These are phyloP conservation scores for Suncus etruscus DNA, from an alignment of 2,113 vertebrate species.

Conservation along the genomic window DNA sequence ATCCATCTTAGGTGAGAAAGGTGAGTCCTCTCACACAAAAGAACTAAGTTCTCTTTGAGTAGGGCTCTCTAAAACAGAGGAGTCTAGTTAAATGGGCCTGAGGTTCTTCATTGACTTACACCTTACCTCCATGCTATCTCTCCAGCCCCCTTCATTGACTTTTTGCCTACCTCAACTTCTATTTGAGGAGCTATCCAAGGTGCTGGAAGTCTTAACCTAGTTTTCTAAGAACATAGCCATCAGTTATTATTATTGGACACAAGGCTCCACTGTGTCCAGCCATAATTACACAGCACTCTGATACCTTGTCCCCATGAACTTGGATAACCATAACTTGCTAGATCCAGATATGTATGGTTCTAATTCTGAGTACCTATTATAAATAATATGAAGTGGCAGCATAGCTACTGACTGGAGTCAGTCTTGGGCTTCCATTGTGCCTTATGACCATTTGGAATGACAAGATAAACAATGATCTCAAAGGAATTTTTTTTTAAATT, in stretches of 20 bases:
- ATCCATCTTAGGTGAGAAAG: not conserved
- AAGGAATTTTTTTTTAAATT: slow-evolving; percentile 23
- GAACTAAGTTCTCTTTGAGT: slow-evolving; percentile 19
- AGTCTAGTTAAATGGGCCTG: not conserved
- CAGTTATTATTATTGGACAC: not conserved
- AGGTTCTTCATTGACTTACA: not conserved
- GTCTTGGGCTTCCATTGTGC: not conserved
- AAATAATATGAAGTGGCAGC: not conserved
- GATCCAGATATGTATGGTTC: not conserved
- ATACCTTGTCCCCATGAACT: not conserved
- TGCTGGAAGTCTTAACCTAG: slow-evolving; percentile 64
- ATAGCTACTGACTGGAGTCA: not conserved
- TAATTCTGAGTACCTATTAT: not conserved
- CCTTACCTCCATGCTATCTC: too few species aligned
- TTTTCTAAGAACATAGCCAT: not conserved
- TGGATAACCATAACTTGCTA: not conserved
- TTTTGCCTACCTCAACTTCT: not conserved
- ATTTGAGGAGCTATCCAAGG: slow-evolving; percentile 78
- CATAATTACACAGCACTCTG: not conserved
- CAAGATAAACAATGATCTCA: not conserved
- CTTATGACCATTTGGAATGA: not conserved
- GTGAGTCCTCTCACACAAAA: not conserved
- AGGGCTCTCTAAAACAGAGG: not conserved
- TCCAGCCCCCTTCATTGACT: not conserved
- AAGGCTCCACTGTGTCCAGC: not conserved